Conservation (phyloP, 2,113 vertebrate species). For the Marmota flaviventris region DNA sequence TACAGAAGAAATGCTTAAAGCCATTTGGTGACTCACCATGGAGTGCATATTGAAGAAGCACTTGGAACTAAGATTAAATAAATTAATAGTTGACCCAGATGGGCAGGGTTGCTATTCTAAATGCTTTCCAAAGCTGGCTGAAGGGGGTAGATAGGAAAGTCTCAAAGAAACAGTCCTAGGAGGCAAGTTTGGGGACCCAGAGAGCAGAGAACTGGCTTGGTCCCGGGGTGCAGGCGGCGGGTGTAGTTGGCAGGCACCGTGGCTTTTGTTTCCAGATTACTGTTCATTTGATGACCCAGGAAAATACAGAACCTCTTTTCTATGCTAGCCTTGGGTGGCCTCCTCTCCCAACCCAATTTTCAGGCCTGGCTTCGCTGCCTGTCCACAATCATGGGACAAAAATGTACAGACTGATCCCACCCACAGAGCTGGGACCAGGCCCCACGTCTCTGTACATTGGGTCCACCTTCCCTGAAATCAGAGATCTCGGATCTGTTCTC, state of each 20-base stretch:
- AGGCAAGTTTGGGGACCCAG: background rate
- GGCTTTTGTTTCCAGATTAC: constrained; percentile 59
- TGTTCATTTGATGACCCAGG: constrained; percentile 53
- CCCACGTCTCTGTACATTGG: background rate
- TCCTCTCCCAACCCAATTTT: background rate
- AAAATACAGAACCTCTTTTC: constrained; percentile 6
- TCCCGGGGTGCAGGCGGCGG: background rate
- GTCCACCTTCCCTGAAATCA: background rate
- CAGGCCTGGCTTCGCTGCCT: background rate
- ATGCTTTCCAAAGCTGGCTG: background rate
- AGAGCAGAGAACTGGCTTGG: background rate
- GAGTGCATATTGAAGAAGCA: background rate
- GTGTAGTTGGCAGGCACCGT: background rate
- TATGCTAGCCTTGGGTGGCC: background rate
- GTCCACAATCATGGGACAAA: background rate
- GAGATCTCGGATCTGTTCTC: background rate
- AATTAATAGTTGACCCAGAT: background rate
- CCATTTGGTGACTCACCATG: background rate
- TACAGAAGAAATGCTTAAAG: background rate
- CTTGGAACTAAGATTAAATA: background rate
- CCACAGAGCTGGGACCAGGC: background rate
- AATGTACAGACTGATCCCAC: background rate
- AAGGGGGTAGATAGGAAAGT: background rate
- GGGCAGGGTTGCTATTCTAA: background rate
- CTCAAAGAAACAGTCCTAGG: background rate